Evolutionary conservation across 2,113 vertebrate species (phyloP).

Genomic region (Protobothrops mucrosquamatus): DNA sequence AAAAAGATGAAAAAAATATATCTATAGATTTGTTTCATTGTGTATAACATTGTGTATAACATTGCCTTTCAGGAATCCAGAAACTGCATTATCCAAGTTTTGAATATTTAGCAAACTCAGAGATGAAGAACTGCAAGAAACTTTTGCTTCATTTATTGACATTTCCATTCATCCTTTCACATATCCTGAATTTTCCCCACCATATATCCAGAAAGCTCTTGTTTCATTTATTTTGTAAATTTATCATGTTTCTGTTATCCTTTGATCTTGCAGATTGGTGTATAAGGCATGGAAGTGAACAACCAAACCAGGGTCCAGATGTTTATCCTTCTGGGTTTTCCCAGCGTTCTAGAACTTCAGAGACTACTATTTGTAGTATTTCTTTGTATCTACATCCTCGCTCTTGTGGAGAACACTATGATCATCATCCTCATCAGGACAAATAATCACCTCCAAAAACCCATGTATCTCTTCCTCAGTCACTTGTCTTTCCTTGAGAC

Average conservation of each 20-base stretch:
- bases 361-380: conserved; percentile 48
- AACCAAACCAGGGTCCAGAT: conserved; percentile 11
- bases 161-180: background rate
- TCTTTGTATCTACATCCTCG: conserved; percentile 39
- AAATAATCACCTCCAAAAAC: conserved; percentile 40
- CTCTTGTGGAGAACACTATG: conserved; percentile 36
- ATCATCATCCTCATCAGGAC: conserved; percentile 28
- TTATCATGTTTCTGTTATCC: background rate
- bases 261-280: background rate
- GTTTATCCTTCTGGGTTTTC: conserved; percentile 40
- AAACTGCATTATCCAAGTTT: background rate
- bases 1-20: background rate
- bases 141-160: background rate
- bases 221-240: background rate
- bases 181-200: background rate
- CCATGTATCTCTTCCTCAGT: conserved; percentile 58
- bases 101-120: background rate
- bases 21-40: background rate
- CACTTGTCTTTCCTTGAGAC: conserved; percentile 41
- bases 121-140: background rate
- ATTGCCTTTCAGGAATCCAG: background rate
- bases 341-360: conserved; percentile 28
- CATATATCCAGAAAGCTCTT: background rate
- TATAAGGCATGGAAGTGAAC: background rate
- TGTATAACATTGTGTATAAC: background rate